A percentile compares a stretch with the other conserved stretches of the same genome.
These are phyloP conservation scores for Euproctis similis DNA, from an alignment of 2,888 invertebrate genomes.

Conservation along the genomic window DNA sequence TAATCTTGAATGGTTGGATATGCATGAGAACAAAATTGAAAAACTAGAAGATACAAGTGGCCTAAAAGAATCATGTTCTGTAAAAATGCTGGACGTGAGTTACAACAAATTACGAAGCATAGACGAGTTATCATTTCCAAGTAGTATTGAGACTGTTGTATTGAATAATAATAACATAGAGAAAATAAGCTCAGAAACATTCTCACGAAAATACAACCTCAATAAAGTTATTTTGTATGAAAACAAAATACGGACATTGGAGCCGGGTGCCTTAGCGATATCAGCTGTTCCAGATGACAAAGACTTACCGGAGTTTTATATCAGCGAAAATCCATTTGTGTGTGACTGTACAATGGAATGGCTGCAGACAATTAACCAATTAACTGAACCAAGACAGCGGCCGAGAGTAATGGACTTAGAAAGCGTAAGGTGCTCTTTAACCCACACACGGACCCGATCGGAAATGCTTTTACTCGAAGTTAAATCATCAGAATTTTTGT, in stretches of 20 bases:
- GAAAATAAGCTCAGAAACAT: conserved; percentile 82
- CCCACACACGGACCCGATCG: conserved; percentile 79
- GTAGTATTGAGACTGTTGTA: conserved; percentile 82
- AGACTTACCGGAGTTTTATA: conserved; percentile 85
- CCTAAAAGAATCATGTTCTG: conserved; percentile 78
- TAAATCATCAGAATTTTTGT: conserved; percentile 85
- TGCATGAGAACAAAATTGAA: conserved; percentile 86
- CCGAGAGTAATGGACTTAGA: conserved; percentile 88
- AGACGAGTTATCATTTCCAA: conserved; percentile 81
- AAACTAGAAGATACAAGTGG: conserved; percentile 84
- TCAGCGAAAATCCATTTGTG: conserved; percentile 87
- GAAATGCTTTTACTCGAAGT: conserved; percentile 80
- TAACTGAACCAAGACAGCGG: conserved; percentile 82
- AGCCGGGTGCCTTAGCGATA: conserved; percentile 82
- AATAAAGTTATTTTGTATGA: conserved; percentile 85
- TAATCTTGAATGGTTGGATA: conserved; percentile 86
- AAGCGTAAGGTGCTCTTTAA: conserved; percentile 84
- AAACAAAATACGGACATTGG: conserved; percentile 83
- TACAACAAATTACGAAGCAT: conserved; percentile 82
- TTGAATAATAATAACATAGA: conserved; percentile 85
- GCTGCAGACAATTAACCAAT: conserved; percentile 86
- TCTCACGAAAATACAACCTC: conserved; percentile 80
- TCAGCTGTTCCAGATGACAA: conserved; percentile 79
- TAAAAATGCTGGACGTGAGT: conserved; percentile 86
- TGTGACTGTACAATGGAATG: conserved; percentile 94